These are phyloP conservation scores for Drosophila tsacasi DNA, from an alignment of 1,140 invertebrate genomes.

Conservation along the genomic window DNA sequence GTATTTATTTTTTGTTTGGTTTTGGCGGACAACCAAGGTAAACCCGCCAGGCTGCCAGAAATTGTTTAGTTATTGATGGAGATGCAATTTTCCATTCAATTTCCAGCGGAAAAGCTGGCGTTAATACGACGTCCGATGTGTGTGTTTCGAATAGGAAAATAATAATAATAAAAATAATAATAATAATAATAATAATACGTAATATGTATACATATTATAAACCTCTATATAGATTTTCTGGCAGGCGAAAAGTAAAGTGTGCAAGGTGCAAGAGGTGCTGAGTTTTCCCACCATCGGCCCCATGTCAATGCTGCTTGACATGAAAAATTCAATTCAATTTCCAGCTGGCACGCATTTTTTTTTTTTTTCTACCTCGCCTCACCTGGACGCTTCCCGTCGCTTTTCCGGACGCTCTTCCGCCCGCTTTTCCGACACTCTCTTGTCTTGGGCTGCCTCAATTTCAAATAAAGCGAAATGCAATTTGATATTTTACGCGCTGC, in stretches of 20 bases:
- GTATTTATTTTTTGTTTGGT: not conserved
- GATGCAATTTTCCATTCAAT: constrained; percentile 31
- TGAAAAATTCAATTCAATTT: constrained; percentile 74
- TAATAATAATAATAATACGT: constrained; percentile 11
- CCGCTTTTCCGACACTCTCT: constrained; percentile 15
- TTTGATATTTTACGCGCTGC: constrained; percentile 76
- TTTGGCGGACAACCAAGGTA: not conserved
- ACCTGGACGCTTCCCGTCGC: not conserved
- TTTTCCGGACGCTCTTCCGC: constrained; percentile 23
- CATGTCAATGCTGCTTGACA: constrained; percentile 69
- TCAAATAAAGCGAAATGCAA: constrained; percentile 73
- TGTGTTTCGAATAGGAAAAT: constrained; percentile 7
- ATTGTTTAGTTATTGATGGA: constrained; percentile 26
- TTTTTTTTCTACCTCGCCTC: constrained; percentile 6
- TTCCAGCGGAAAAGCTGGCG: constrained; percentile 14
- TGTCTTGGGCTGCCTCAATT: constrained; percentile 43
- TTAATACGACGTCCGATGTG: constrained; percentile 23
- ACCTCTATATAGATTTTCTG: constrained; percentile 15
- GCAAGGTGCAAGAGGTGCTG: constrained; percentile 45
- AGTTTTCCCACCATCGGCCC: constrained; percentile 1
- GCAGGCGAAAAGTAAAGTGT: constrained; percentile 30
- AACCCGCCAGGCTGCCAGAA: constrained; percentile 20
- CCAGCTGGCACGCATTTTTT: constrained; percentile 18
- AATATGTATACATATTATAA: not conserved
- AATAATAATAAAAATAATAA: constrained; percentile 16